A percentile compares a stretch with the other conserved stretches of the same genome.
Evolutionary conservation across 2,888 invertebrate species (phyloP).

Genomic region (Tiliacea citrago): DNA sequence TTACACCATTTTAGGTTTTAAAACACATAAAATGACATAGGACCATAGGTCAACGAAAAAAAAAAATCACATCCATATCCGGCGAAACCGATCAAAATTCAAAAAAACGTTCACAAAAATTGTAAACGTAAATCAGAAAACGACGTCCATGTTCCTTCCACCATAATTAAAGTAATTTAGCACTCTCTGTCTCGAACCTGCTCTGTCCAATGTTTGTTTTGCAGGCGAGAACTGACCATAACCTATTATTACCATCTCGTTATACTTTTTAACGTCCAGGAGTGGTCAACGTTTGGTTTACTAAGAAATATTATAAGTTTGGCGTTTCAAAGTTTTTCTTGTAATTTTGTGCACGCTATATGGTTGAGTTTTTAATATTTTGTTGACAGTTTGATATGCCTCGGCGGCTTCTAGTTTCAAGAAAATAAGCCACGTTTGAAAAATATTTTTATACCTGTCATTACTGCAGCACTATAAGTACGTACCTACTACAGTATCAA

Average conservation of each 20-base stretch:
- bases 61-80: conserved; percentile 41
- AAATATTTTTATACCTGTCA: not conserved
- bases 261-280: conserved; percentile 85
- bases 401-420: conserved; percentile 2
- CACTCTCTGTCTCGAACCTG: conserved; percentile 78
- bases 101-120: conserved; percentile 57
- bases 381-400: conserved; percentile 32
- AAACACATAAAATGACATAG: not conserved
- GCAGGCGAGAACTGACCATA: conserved; percentile 89
- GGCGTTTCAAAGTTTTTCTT: conserved; percentile 17
- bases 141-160: conserved; percentile 58
- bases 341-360: conserved; percentile 48
- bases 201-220: conserved; percentile 89
- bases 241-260: conserved; percentile 89
- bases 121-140: conserved; percentile 70
- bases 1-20: not conserved
- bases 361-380: not conserved
- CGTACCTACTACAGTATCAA: not conserved
- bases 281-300: conserved; percentile 76
- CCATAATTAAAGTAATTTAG: conserved; percentile 87
- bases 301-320: conserved; percentile 44
- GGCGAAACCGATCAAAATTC: conserved; percentile 49
- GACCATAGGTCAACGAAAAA: not conserved
- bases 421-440: no score
- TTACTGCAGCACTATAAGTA: not conserved